Evolutionary conservation across 1,140 invertebrate species (phyloP).

Genomic region (Drosophila tani): DNA sequence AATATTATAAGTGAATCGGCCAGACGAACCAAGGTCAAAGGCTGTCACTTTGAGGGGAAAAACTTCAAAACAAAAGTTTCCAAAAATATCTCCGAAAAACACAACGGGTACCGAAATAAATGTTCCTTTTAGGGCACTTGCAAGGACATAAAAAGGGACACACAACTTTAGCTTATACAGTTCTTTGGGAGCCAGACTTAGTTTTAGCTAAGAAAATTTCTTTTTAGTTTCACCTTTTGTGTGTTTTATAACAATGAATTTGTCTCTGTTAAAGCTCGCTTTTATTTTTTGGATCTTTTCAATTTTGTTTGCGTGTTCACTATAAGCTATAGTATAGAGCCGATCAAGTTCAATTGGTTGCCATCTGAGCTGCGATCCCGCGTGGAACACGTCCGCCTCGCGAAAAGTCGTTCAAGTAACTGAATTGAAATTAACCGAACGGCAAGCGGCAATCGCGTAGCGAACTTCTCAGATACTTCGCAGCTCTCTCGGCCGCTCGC

Average conservation of each 20-base stretch:
- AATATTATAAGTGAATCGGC: constrained; percentile 11
- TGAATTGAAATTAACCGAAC: constrained; percentile 44
- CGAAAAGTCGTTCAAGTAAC: constrained; percentile 81
- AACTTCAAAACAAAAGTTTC: constrained; percentile 30
- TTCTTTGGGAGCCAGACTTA: constrained; percentile 11
- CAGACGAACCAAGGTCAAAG: constrained; percentile 47
- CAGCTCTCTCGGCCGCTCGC: neutral
- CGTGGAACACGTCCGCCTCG: constrained; percentile 75
- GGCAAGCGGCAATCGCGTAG: constrained; percentile 25
- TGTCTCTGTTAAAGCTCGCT: constrained; percentile 29
- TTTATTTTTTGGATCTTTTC: constrained; percentile 20
- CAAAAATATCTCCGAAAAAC: constrained; percentile 29
- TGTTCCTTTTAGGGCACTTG: constrained; percentile 25
- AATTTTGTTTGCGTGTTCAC: constrained; percentile 56
- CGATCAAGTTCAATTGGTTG: constrained; percentile 58
- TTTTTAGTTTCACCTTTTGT: constrained; percentile 29
- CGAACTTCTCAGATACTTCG: constrained; percentile 36
- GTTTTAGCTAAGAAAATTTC: neutral
- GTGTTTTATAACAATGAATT: constrained; percentile 36
- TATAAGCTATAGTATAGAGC: constrained; percentile 57
- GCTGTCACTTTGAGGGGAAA: constrained; percentile 11
- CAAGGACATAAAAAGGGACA: constrained; percentile 27
- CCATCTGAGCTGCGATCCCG: constrained; percentile 44
- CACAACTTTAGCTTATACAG: constrained; percentile 22
- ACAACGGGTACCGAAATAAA: constrained; percentile 24